Conservation (phyloP, 2,113 vertebrate genomes). For the Thryonomys swinderianus region DNA sequence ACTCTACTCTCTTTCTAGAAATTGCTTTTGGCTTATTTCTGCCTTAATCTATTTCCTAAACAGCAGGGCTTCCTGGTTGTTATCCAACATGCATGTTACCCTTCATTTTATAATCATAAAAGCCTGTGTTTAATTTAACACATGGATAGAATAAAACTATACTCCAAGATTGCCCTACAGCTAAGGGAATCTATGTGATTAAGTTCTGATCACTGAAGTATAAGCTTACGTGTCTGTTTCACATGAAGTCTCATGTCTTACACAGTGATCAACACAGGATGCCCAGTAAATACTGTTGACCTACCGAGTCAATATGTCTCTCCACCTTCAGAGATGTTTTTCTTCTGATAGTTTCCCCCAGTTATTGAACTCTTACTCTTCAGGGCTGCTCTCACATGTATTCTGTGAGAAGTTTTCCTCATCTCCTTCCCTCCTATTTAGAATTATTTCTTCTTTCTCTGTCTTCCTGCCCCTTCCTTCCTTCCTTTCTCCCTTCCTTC, state of each 20-base stretch:
- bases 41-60: neutral
- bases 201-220: neutral
- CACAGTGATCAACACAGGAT: neutral
- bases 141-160: neutral
- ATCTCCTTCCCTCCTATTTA: neutral
- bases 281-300: neutral
- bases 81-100: neutral
- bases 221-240: neutral
- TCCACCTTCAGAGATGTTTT: neutral
- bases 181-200: neutral
- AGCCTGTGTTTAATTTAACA: neutral
- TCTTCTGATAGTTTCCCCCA: neutral
- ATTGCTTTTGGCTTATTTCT: conserved; percentile 12
- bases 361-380: neutral
- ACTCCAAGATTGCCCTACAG: neutral
- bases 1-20: neutral
- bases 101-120: neutral
- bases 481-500: too few relatives aligned
- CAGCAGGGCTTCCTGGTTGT: neutral
- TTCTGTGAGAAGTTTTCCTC: neutral
- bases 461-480: too few relatives aligned
- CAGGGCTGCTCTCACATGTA: neutral
- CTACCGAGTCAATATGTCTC: neutral
- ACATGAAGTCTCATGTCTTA: neutral
- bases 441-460: neutral